phyloP scores from a whole-genome alignment of 2,888 invertebrate genomes.

The Acanthopleura granulata region DNA sequence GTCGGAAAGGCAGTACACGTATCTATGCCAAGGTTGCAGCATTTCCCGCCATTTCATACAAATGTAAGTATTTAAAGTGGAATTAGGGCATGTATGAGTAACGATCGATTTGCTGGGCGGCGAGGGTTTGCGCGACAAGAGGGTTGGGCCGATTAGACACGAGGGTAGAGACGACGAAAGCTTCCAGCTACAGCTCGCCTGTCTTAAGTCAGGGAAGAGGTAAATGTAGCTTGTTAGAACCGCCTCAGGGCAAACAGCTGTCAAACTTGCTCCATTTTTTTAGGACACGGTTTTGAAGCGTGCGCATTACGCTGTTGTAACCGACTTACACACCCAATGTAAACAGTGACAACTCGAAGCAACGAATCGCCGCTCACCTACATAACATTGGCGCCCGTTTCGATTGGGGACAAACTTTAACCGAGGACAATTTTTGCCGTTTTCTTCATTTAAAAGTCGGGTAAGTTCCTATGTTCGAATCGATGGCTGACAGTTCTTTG shows the following conservation, averaged over 20 bases:
- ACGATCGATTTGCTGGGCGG: neutral
- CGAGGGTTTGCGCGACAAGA: too few species aligned
- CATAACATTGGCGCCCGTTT: slow-evolving; percentile 11
- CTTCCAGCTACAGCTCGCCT: too few species aligned
- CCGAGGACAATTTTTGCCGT: too few species aligned
- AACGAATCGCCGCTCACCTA: slow-evolving; percentile 9
- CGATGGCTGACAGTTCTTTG: too few species aligned
- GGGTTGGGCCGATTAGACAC: too few species aligned
- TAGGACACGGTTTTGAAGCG: neutral
- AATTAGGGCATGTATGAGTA: neutral
- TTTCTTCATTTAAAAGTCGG: too few species aligned
- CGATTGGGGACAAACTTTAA: neutral
- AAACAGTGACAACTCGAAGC: neutral
- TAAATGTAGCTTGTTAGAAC: neutral
- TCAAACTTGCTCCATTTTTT: slow-evolving; percentile 1
- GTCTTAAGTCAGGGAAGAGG: too few species aligned
- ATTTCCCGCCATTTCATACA: slow-evolving; percentile 18
- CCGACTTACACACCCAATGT: neutral
- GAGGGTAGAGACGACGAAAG: too few species aligned
- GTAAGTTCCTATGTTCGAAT: too few species aligned
- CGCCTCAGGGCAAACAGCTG: slow-evolving; percentile 11
- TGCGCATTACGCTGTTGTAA: neutral
- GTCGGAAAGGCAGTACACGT: neutral
- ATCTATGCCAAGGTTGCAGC: slow-evolving; percentile 16
- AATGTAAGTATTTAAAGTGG: slow-evolving; percentile 10